Evolutionary conservation across 2,888 invertebrate species (phyloP).

Genomic region (Magallana nippona): DNA sequence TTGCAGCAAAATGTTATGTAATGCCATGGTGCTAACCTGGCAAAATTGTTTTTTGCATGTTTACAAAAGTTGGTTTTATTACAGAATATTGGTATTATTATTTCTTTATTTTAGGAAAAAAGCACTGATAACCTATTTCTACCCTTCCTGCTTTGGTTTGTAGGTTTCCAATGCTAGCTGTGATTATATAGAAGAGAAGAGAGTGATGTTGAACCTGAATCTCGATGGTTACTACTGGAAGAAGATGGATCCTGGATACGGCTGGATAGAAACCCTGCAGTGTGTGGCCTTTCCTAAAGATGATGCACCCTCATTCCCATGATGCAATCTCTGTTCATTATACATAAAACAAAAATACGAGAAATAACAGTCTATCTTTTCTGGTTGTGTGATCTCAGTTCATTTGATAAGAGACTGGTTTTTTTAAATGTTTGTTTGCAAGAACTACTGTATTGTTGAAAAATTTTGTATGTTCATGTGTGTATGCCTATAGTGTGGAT

Average conservation of each 20-base stretch:
- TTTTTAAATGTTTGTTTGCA: too few relatives aligned
- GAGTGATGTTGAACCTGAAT: conserved; percentile 58
- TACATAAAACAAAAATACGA: not conserved
- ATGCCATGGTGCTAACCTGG: too few relatives aligned
- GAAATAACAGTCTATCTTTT: too few relatives aligned
- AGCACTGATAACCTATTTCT: not conserved
- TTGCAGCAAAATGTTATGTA: too few relatives aligned
- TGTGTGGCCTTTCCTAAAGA: conserved; percentile 56
- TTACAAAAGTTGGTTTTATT: too few relatives aligned
- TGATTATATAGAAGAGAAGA: conserved; percentile 53
- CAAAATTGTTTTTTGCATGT: too few relatives aligned
- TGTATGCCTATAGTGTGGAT: too few relatives aligned
- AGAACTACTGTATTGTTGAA: too few relatives aligned
- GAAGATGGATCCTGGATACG: conserved; percentile 59
- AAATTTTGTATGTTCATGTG: too few relatives aligned
- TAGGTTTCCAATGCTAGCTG: conserved; percentile 64
- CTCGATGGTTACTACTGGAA: conserved; percentile 55
- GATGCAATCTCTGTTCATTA: conserved; percentile 4
- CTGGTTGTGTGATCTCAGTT: too few relatives aligned
- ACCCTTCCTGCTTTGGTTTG: conserved; percentile 22
- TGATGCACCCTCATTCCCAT: conserved; percentile 1
- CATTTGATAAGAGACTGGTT: too few relatives aligned
- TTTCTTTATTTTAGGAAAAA: not conserved
- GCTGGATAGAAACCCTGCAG: conserved; percentile 62
- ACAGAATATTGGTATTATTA: too few relatives aligned